Conservation (phyloP, 2,113 vertebrate species). For the Syrmaticus mikado region DNA sequence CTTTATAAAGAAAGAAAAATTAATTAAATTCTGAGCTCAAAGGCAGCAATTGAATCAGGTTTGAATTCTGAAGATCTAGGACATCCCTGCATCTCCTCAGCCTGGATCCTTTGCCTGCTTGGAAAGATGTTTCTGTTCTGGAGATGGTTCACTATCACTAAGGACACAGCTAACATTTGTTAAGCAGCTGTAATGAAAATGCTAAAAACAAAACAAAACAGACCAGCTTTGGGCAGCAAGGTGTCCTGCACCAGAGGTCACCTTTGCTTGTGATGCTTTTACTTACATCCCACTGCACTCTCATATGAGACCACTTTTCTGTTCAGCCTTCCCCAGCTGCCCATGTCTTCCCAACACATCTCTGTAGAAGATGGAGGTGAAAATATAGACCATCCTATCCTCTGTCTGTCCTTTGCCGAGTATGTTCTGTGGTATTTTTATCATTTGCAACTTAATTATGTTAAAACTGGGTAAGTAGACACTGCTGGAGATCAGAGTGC, state of each 20-base stretch:
- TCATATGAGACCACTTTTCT: background rate
- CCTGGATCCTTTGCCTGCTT: background rate
- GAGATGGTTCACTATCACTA: background rate
- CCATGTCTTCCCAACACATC: background rate
- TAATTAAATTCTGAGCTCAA: conserved; percentile 28
- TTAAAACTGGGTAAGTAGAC: background rate
- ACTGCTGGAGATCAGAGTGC: background rate
- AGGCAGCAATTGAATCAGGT: conserved; percentile 24
- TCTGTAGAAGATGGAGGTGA: background rate
- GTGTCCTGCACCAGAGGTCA: background rate
- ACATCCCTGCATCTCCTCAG: background rate
- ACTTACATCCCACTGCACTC: background rate
- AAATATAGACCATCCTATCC: background rate
- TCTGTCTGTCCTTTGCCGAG: background rate
- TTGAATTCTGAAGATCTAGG: background rate
- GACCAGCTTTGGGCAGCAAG: rapidly evolving
- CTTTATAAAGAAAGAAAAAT: conserved; percentile 2
- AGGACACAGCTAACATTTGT: background rate
- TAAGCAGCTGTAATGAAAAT: background rate
- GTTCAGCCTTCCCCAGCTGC: background rate
- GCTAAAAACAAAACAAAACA: background rate
- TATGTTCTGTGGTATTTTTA: background rate
- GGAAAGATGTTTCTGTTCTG: background rate
- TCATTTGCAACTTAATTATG: background rate
- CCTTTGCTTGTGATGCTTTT: background rate